Base-by-base conservation (phyloP, 2,888 invertebrate species). In the Silvanus unidentatus region DNA sequence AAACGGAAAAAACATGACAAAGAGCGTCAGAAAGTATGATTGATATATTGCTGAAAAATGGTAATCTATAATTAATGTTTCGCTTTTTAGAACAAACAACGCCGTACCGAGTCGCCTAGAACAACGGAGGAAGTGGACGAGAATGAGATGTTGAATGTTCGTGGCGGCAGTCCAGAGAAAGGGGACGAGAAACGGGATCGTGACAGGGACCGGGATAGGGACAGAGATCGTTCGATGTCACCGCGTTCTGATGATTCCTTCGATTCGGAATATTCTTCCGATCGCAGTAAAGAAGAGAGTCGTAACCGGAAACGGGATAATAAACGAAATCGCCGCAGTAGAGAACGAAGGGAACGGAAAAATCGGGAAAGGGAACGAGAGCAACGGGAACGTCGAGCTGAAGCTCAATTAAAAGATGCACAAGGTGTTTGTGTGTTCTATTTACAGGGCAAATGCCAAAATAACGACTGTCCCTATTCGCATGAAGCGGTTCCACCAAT, bases 391-490 rank as follows among this genome's bases (percentile, higher is more conserved):
- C 65, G 69, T 1, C 69, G 44, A 28, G 69, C 70, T 66, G 64
- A 32, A 22, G 68, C 70, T 50, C 77, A 78, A 11, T 72, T 75
- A 65, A 82, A 82, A 66, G 82, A 82, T 63, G 76, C 80, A 4
- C 85, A 85, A 48, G 81, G 81, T 12, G 80, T 89, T 50, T 93
- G 93, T 66, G 79, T 86, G 54, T 91, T 86, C 73, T 91, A 81
- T 67, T 81, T 90, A 79, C 91, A 91, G 73, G 93, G 92, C 44
- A 91, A 90, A 72, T 93, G 93, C 69, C 84, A 85, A 60, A 82
- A 82, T 89, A 45, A 86, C 47, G 89, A 91, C 56, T 94, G 94
- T 71, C 81, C 84, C 39, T 93, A 86, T 69, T 89, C 88, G 11
- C 96, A 97, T 66, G 86, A 88, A 62, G 84, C 83, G 38, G 75